A percentile compares a stretch with the other conserved stretches of the same genome.
phyloP scores from a whole-genome alignment of 2,113 vertebrate genomes.

The Lagopus muta region DNA sequence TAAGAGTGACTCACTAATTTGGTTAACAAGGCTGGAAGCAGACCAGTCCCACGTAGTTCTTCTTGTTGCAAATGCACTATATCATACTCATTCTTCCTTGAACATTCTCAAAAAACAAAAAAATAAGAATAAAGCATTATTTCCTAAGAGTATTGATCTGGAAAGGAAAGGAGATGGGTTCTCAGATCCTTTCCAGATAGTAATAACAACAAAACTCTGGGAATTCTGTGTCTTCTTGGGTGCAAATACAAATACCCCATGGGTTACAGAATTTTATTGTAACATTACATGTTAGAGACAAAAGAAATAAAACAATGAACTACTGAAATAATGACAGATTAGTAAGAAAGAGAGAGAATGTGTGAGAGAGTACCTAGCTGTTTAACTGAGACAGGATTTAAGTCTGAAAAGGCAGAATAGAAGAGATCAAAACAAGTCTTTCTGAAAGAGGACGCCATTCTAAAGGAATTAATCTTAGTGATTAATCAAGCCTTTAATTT shows the following conservation, averaged over 20 bases:
- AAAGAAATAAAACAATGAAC: not conserved
- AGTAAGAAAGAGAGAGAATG: not conserved
- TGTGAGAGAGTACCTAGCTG: not conserved
- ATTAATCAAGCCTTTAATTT: conserved; percentile 53
- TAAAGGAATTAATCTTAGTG: conserved; percentile 48
- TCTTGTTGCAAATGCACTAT: not conserved
- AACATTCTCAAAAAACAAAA: not conserved
- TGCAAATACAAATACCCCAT: not conserved
- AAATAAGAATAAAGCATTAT: not conserved
- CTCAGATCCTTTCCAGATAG: not conserved
- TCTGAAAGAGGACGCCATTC: conserved; percentile 45
- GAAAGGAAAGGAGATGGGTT: not conserved
- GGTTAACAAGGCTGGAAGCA: not conserved
- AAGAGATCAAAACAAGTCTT: not conserved
- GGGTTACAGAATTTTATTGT: not conserved
- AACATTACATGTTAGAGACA: not conserved
- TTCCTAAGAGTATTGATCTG: not conserved
- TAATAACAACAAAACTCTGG: not conserved
- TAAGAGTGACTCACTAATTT: not conserved
- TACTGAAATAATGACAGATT: not conserved
- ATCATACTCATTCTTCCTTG: not conserved
- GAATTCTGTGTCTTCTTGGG: not conserved
- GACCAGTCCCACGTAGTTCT: not conserved
- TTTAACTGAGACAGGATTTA: not conserved
- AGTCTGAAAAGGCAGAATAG: conserved; percentile 21